A percentile compares a stretch with the other conserved stretches of the same genome.
These are phyloP conservation scores for Pimephales promelas DNA, from an alignment of 2,113 vertebrate genomes.

Conservation along the genomic window DNA sequence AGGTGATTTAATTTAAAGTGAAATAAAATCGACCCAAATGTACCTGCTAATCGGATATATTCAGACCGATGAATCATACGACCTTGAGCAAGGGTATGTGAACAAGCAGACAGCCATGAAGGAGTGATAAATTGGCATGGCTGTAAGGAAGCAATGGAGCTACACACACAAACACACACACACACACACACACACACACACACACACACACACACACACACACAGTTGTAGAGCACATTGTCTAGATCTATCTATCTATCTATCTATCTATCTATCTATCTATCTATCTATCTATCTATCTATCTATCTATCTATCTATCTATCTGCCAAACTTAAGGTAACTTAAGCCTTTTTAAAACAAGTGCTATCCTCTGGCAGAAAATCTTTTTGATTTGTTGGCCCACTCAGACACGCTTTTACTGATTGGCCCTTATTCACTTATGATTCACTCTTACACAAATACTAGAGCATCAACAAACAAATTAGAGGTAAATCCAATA, in stretches of 20 bases:
- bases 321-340: not conserved
- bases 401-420: slow-evolving; percentile 36
- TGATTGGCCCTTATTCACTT: slow-evolving; percentile 12
- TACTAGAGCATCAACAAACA: not conserved
- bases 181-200: slow-evolving; percentile 9
- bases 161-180: not conserved
- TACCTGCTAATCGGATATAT: slow-evolving; percentile 20
- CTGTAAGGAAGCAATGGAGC: not conserved
- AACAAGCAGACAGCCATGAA: slow-evolving; percentile 35
- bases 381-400: slow-evolving; percentile 21
- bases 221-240: not conserved
- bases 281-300: too few species aligned
- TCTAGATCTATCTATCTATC: too few species aligned
- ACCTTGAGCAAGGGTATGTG: slow-evolving; percentile 34
- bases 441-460: not conserved
- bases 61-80: not conserved
- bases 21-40: slow-evolving; percentile 17
- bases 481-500: slow-evolving; percentile 32
- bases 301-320: too few species aligned
- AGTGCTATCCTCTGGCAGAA: not conserved
- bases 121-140: slow-evolving; percentile 35
- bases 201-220: slow-evolving; percentile 14
- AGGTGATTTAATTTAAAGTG: slow-evolving; percentile 12
- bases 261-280: too few species aligned
- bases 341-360: not conserved